Conservation (phyloP, 2,797 vertebrate genomes). For the Sebastes melanostomus region DNA sequence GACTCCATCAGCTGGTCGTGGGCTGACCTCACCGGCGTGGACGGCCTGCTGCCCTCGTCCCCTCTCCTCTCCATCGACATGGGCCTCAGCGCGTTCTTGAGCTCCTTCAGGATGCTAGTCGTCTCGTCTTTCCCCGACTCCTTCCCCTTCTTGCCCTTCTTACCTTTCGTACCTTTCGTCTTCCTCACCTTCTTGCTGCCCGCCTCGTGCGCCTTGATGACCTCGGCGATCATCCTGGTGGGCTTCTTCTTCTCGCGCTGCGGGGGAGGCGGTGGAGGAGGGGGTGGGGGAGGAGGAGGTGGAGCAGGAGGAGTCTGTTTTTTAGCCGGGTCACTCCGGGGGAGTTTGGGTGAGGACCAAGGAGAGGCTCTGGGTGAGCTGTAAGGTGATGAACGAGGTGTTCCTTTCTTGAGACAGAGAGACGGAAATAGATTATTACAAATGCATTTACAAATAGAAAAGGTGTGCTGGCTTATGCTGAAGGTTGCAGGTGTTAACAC, state of each 20-base stretch:
- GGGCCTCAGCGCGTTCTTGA: constrained; percentile 92
- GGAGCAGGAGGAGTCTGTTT: constrained; percentile 80
- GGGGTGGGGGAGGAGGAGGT: constrained; percentile 61
- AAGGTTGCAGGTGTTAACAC: not conserved
- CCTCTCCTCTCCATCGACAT: constrained; percentile 82
- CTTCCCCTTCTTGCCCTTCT: constrained; percentile 87
- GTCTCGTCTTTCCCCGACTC: constrained; percentile 81
- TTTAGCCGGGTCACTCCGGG: constrained; percentile 73
- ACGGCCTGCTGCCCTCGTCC: constrained; percentile 88
- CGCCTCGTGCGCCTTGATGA: constrained; percentile 91
- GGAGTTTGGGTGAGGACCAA: constrained; percentile 90
- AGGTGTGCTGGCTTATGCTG: not conserved
- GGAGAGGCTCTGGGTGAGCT: constrained; percentile 89
- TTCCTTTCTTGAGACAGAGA: constrained; percentile 75
- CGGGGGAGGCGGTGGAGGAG: constrained; percentile 36
- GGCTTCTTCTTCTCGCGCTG: constrained; percentile 83
- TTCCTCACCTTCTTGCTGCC: constrained; percentile 76
- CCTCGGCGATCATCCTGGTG: constrained; percentile 93
- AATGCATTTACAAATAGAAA: not conserved
- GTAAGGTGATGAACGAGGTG: constrained; percentile 86
- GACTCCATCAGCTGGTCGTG: constrained; percentile 96
- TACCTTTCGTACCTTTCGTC: constrained; percentile 82
- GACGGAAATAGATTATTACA: not conserved
- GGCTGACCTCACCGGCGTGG: constrained; percentile 90
- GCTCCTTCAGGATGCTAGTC: constrained; percentile 88